A percentile compares a stretch with the other conserved stretches of the same genome.
Conservation (phyloP, 64 coral and sea anemone species). For the Platygyra sinensis region DNA sequence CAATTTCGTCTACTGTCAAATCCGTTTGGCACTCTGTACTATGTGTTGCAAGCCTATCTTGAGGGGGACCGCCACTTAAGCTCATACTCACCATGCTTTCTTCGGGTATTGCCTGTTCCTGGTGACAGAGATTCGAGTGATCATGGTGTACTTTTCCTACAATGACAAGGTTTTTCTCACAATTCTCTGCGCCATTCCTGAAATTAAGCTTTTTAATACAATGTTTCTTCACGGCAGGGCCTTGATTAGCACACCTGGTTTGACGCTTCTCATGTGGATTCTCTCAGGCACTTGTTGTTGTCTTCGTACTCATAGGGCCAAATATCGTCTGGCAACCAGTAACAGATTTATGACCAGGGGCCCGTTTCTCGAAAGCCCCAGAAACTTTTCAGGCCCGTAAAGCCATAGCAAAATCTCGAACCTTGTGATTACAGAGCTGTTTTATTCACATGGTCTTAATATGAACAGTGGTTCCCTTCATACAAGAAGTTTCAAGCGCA, state of each 20-base stretch:
- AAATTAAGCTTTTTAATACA: background rate
- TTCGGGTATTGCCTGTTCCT: constrained; percentile 2
- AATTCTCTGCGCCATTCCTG: background rate
- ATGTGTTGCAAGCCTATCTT: background rate
- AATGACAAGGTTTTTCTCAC: background rate
- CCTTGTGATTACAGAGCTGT: too few species aligned
- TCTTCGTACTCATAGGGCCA: background rate
- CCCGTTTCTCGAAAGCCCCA: too few species aligned
- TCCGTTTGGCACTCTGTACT: background rate
- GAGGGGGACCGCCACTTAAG: background rate
- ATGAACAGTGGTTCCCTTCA: too few species aligned
- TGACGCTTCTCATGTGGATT: background rate
- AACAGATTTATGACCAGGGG: background rate
- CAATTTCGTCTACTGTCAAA: background rate
- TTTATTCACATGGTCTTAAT: too few species aligned
- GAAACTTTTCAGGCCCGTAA: too few species aligned
- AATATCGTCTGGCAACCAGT: background rate
- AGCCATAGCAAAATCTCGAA: too few species aligned
- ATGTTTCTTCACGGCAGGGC: background rate
- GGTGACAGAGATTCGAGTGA: background rate
- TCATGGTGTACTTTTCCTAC: background rate
- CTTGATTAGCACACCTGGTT: too few species aligned
- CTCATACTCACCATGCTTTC: too few species aligned
- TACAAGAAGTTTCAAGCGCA: too few species aligned
- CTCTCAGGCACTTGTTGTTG: background rate